These are phyloP conservation scores for Hemibagrus wyckioides DNA, from an alignment of 2,113 vertebrate genomes.

Conservation along the genomic window DNA sequence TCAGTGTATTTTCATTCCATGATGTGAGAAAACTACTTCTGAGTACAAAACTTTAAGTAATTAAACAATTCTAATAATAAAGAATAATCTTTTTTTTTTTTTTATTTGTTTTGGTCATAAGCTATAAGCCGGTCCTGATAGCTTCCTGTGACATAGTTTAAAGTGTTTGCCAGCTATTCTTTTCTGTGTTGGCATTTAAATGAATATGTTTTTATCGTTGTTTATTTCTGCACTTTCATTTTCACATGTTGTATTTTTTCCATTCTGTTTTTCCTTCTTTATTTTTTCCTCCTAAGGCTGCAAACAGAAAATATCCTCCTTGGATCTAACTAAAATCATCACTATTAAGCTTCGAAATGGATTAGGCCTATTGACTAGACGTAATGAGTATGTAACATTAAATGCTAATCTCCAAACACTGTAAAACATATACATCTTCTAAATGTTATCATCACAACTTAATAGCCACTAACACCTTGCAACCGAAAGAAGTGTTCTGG, in stretches of 20 bases:
- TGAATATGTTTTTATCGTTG: too few relatives aligned
- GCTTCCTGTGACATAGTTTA: not conserved
- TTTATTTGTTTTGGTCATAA: not conserved
- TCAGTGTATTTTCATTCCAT: not conserved
- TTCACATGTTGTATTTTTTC: not conserved
- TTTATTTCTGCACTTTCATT: not conserved
- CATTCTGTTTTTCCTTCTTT: not conserved
- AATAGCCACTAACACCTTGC: not conserved
- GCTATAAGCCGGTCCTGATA: not conserved
- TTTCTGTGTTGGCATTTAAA: not conserved
- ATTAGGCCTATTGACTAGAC: not conserved
- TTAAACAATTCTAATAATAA: not conserved
- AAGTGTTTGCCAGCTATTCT: not conserved
- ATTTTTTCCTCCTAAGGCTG: not conserved
- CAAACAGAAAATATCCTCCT: not conserved
- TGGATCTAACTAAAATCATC: not conserved
- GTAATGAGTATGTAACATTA: not conserved
- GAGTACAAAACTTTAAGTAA: not conserved
- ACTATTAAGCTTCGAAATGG: not conserved
- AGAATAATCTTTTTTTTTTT: not conserved
- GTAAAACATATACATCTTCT: not conserved
- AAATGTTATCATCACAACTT: not conserved
- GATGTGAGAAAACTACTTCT: not conserved
- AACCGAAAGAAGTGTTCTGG: not conserved
- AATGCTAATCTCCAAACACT: not conserved